Evolutionary conservation across 2,113 vertebrate genomes (phyloP).

Genomic region (Archilochus colubris): DNA sequence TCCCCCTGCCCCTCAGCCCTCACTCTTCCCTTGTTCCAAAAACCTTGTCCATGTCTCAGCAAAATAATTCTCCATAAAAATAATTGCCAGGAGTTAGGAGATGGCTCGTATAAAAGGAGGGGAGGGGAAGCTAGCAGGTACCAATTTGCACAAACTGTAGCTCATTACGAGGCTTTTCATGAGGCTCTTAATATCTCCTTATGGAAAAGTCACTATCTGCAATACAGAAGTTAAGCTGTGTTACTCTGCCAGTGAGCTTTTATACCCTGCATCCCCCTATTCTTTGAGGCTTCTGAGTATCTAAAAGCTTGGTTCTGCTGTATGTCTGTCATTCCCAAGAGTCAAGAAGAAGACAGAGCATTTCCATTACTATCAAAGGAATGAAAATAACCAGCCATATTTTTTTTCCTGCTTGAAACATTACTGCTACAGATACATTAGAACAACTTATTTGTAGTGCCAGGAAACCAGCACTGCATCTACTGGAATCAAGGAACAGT

Average conservation of each 20-base stretch:
- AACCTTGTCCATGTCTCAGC: neutral
- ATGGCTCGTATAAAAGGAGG: neutral
- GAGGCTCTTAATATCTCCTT: neutral
- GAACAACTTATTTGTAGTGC: neutral
- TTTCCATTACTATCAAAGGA: neutral
- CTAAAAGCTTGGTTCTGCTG: neutral
- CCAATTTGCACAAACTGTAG: fast-evolving
- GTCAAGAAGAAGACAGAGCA: neutral
- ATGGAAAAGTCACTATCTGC: neutral
- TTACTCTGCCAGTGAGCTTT: neutral
- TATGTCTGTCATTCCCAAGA: neutral
- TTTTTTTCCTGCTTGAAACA: neutral
- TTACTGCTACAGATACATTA: neutral
- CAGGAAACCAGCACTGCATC: neutral
- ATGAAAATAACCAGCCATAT: neutral
- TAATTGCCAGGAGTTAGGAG: neutral
- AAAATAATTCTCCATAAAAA: neutral
- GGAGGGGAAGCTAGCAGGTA: neutral
- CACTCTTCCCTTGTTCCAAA: neutral
- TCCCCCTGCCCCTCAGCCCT: too few relatives aligned
- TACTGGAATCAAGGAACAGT: fast-evolving
- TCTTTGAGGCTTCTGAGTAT: neutral
- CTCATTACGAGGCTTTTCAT: neutral
- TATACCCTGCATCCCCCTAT: neutral
- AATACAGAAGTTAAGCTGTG: neutral